Percentiles rank a stretch among this genome's conserved stretches.
These are phyloP conservation scores for Aepyceros melampus DNA, from an alignment of 2,113 vertebrate genomes.

Conservation along the genomic window DNA sequence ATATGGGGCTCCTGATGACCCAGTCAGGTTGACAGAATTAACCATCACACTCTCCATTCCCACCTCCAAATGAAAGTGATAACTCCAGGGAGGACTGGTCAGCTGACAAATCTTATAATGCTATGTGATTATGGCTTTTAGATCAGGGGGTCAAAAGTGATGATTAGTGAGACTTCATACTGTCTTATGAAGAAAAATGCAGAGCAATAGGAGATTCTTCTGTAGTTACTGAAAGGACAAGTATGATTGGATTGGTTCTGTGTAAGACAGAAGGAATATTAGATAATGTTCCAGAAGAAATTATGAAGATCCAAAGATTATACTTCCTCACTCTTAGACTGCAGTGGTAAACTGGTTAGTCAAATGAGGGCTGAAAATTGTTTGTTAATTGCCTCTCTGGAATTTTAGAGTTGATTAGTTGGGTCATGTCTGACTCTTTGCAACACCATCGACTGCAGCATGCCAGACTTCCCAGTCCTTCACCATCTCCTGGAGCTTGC, in stretches of 20 bases:
- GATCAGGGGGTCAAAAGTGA: not conserved
- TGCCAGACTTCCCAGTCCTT: not conserved
- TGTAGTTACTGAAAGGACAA: not conserved
- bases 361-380: not conserved
- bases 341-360: not conserved
- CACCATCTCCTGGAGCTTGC: not conserved
- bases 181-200: not conserved
- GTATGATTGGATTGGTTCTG: not conserved
- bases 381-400: not conserved
- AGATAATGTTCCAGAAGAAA: not conserved
- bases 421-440: not conserved
- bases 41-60: not conserved
- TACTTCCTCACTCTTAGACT: not conserved
- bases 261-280: not conserved
- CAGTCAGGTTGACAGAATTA: not conserved
- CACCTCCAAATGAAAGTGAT: not conserved
- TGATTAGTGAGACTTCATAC: not conserved
- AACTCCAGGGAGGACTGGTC: not conserved
- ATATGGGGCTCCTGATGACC: not conserved
- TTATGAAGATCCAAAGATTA: not conserved
- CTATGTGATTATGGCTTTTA: not conserved
- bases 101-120: not conserved
- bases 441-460: not conserved
- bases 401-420: not conserved
- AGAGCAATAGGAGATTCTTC: not conserved